phyloP scores from a whole-genome alignment of 2,113 vertebrate species.

The Syrrhaptes paradoxus region DNA sequence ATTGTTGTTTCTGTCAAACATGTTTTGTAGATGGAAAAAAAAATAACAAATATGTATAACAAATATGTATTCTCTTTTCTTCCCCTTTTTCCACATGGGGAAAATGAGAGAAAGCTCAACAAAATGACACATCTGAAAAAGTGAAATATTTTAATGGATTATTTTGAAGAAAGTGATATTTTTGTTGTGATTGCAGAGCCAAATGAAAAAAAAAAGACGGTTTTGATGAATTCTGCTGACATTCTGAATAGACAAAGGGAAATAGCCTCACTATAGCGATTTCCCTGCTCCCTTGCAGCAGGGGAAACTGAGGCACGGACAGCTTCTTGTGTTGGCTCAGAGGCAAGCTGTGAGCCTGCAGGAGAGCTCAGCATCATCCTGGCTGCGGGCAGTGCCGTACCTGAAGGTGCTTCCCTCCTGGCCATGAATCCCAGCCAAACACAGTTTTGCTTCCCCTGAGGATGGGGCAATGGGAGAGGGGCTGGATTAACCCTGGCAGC shows the following conservation, averaged over 20 bases:
- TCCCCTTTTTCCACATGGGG: neutral
- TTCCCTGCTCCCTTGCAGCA: neutral
- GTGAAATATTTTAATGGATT: neutral
- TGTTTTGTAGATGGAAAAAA: neutral
- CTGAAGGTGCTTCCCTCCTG: neutral
- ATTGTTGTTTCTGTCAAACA: conserved; percentile 18
- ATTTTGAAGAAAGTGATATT: neutral
- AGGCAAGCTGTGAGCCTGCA: neutral
- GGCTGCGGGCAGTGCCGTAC: neutral
- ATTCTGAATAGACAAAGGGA: neutral
- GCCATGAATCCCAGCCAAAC: neutral
- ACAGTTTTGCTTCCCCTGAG: neutral
- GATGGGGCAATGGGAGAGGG: neutral
- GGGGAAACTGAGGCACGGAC: neutral
- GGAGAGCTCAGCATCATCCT: neutral
- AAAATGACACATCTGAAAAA: neutral
- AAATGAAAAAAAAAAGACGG: neutral
- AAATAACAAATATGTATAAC: neutral
- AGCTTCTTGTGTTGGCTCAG: neutral
- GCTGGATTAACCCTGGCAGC: neutral
- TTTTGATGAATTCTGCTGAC: neutral
- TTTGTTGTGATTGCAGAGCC: neutral
- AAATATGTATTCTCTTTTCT: neutral
- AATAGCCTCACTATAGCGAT: neutral
- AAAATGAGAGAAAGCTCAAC: neutral